Percentiles rank a stretch among this genome's conserved stretches.
Conservation (phyloP, 2,797 vertebrate genomes). For the Macrochelys suwanniensis region DNA sequence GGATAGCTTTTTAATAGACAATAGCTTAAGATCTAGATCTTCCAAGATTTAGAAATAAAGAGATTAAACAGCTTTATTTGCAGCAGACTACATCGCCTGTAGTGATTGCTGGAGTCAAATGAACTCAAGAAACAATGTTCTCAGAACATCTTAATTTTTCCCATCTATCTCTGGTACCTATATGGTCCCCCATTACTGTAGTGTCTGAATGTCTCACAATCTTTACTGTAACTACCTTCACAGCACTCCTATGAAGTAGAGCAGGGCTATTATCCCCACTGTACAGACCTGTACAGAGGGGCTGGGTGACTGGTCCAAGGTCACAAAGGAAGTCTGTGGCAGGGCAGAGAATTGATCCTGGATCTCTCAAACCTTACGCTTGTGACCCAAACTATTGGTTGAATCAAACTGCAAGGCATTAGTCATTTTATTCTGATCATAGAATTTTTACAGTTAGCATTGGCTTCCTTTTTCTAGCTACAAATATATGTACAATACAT, state of each 20-base stretch:
- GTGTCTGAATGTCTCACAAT: rapidly evolving
- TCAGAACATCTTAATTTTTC: background rate
- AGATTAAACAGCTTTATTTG: background rate
- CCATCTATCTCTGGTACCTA: background rate
- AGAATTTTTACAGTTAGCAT: background rate
- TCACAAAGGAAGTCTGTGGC: background rate
- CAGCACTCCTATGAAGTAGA: background rate
- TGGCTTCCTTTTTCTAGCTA: background rate
- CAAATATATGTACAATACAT: background rate
- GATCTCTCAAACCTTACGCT: background rate
- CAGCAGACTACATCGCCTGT: background rate
- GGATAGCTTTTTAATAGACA: background rate
- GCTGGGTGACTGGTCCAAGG: background rate
- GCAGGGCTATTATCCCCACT: rapidly evolving
- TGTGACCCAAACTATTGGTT: background rate
- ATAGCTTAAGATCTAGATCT: background rate
- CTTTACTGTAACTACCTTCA: rapidly evolving
- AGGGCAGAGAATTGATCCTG: background rate
- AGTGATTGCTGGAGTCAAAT: background rate
- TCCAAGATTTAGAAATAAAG: background rate
- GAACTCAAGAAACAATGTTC: background rate
- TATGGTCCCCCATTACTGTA: rapidly evolving
- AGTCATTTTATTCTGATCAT: background rate
- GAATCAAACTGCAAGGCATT: background rate
- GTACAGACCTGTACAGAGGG: background rate